Evolutionary conservation across 2,888 invertebrate species (phyloP), one percentile per base, ranked within the genome.

Genomic region (Zygaena filipendulae): DNA sequence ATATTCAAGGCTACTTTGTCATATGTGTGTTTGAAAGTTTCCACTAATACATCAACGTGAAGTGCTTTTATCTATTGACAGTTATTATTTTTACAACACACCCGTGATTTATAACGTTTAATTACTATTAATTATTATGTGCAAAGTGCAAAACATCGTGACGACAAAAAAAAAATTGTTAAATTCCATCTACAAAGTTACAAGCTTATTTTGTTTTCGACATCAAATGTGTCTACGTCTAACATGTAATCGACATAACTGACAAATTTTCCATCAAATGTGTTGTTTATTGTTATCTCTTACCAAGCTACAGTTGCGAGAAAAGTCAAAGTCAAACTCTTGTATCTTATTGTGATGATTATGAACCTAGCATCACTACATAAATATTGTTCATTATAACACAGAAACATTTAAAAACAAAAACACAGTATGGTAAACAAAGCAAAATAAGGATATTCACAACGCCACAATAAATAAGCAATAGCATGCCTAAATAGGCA

Each of bases 241-340:
- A 62, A 51, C 47, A 64, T 50, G 47, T 52, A 53, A 45, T 53
- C 47, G 48, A 50, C 44, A 40, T 45, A 47, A 29, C 45, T 39
- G 38, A 45, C 33, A 43, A 39, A 45, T 40, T 31, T 38, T 47
- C 43, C 40, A 38, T 35, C 33, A 27, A 47, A 44, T n/a, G n/a
- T n/a, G n/a, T n/a, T n/a, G n/a, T n/a, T n/a, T n/a, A n/a, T n/a
- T n/a, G n/a, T n/a, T n/a, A n/a, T n/a, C n/a, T n/a, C n/a, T n/a
- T n/a, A n/a, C n/a, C n/a, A 62, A 59, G 49, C 64, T 68, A 62
- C 43, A 45, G 50, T 62, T 62, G 62, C 60, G 49, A 60, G 57
- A 59, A 50, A 62, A 62, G 53, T 75, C 79, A 79, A 79, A 79
- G 79, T 79, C 79, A 79, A 79, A 79, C 79, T 79, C 79, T 77